Conservation (phyloP, 2,888 invertebrate genomes). For the Adineta ricciae region DNA sequence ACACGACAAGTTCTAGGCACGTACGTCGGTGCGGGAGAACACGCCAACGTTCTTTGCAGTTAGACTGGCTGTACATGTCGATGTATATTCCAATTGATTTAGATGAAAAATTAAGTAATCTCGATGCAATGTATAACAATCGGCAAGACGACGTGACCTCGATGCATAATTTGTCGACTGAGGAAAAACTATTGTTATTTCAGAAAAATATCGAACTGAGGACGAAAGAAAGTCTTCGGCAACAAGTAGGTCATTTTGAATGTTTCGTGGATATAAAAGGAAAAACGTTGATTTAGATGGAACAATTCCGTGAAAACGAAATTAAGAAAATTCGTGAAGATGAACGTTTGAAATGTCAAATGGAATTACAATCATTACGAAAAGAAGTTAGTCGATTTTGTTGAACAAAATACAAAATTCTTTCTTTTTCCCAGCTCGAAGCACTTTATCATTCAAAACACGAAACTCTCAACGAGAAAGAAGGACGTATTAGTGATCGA, state of each 20-base stretch:
- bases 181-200: constrained; percentile 15
- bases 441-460: not conserved
- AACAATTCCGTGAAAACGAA: constrained; percentile 17
- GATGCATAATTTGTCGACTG: not conserved
- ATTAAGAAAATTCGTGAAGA: not conserved
- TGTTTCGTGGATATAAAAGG: not conserved
- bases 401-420: not conserved
- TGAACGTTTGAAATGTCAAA: constrained; percentile 11
- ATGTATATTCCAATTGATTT: too few species aligned
- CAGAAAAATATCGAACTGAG: not conserved
- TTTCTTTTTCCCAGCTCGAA: not conserved
- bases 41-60: too few species aligned
- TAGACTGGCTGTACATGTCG: too few species aligned
- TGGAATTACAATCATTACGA: constrained; percentile 15
- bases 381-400: not conserved
- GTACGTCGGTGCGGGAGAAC: too few species aligned
- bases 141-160: not conserved
- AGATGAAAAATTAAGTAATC: not conserved
- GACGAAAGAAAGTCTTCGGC: not conserved
- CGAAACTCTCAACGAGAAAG: not conserved
- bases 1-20: too few species aligned
- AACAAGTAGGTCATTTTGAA: not conserved
- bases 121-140: not conserved
- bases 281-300: not conserved
- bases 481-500: not conserved